These are phyloP conservation scores for Tragelaphus scriptus DNA, from an alignment of 2,113 vertebrate genomes.

Conservation along the genomic window DNA sequence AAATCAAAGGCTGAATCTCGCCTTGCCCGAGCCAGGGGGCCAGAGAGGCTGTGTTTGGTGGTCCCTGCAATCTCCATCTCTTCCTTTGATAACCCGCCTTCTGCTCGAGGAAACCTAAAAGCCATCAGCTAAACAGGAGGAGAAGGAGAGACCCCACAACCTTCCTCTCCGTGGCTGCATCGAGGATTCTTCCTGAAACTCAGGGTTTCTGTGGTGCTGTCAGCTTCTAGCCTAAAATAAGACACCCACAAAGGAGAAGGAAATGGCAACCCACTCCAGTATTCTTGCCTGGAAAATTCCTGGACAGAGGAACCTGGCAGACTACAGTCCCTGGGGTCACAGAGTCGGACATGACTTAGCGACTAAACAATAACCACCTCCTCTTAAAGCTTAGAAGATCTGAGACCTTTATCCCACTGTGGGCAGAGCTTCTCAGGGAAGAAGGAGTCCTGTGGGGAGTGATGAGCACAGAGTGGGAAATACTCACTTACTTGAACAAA, in stretches of 20 bases:
- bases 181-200: conserved; percentile 1
- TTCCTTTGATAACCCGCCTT: neutral
- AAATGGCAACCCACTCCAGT: neutral
- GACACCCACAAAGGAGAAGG: neutral
- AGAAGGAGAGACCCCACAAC: neutral
- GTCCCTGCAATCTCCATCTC: neutral
- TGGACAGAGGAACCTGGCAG: neutral
- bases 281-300: neutral
- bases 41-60: neutral
- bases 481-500: neutral
- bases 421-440: neutral
- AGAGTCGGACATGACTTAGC: neutral
- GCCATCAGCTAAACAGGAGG: neutral
- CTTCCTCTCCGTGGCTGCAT: neutral
- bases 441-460: conserved; percentile 22
- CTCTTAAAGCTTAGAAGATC: conserved; percentile 28
- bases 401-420: neutral
- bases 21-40: neutral
- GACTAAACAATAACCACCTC: neutral
- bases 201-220: neutral
- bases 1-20: conserved; percentile 38
- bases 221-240: conserved; percentile 46
- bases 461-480: neutral
- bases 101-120: neutral
- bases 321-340: neutral